Percentiles rank a stretch among this genome's conserved stretches.
Conservation (phyloP, 2,113 vertebrate species). For the Hemicordylus capensis region DNA sequence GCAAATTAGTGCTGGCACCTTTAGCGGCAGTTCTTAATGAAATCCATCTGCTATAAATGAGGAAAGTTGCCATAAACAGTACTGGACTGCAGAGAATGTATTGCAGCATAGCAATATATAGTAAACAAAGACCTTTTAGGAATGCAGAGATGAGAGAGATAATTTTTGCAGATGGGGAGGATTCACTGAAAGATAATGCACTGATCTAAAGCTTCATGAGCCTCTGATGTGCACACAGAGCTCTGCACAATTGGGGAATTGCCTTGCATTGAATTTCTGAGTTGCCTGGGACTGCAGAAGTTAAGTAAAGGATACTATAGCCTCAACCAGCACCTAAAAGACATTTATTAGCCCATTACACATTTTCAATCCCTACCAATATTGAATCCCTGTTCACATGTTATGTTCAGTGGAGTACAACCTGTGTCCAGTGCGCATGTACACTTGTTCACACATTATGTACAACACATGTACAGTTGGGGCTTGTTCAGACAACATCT, state of each 20-base stretch:
- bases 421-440: too few species aligned
- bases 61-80: constrained; percentile 23
- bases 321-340: too few species aligned
- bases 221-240: background rate
- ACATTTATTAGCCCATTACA: too few species aligned
- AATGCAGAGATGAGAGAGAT: constrained; percentile 16
- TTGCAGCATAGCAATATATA: background rate
- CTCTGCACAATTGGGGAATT: background rate
- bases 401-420: too few species aligned
- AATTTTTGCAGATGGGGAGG: background rate
- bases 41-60: constrained; percentile 29
- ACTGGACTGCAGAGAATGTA: constrained; percentile 4
- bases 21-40: constrained; percentile 29
- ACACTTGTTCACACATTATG: too few species aligned
- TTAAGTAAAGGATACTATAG: too few species aligned
- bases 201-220: background rate
- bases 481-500: too few species aligned
- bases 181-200: background rate
- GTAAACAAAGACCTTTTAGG: constrained; percentile 18
- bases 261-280: background rate
- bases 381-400: too few species aligned
- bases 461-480: too few species aligned
- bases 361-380: too few species aligned
- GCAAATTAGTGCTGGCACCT: constrained; percentile 38
- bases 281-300: background rate